Percentiles rank a stretch among this genome's conserved stretches.
phyloP scores from a whole-genome alignment of 2,797 vertebrate species.

The Toxotes lorentzi region DNA sequence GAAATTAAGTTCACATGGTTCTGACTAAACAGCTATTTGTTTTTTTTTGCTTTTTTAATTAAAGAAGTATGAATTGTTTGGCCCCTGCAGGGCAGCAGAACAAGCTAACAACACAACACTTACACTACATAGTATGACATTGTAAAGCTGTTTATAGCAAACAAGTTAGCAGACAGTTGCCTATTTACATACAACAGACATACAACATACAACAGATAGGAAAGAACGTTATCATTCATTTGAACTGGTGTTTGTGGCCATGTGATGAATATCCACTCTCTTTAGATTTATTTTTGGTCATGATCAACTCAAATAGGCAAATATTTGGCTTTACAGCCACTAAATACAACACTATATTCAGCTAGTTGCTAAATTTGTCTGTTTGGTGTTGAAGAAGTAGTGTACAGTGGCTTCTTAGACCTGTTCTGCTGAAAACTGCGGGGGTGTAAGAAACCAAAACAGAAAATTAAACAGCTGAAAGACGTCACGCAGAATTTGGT shows the following conservation, averaged over 20 bases:
- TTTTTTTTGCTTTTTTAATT: neutral
- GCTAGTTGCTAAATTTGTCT: neutral
- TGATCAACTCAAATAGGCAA: too few relatives aligned
- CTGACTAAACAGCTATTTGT: neutral
- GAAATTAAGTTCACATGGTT: neutral
- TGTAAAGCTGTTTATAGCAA: neutral
- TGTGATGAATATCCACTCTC: neutral
- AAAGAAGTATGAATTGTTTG: neutral
- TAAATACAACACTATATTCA: slow-evolving; percentile 14
- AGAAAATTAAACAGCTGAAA: neutral
- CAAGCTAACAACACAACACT: neutral
- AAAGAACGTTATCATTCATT: neutral
- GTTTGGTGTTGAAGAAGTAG: neutral
- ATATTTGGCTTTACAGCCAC: neutral
- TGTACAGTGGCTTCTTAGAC: neutral
- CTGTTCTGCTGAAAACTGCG: neutral
- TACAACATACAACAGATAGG: neutral
- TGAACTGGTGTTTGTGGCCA: neutral
- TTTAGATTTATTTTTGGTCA: neutral
- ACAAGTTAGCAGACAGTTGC: neutral
- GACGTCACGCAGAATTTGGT: neutral
- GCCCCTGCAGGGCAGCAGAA: neutral
- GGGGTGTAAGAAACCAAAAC: neutral
- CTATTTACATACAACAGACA: neutral
- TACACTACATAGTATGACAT: neutral